A percentile compares a stretch with the other conserved stretches of the same genome.
phyloP scores from a whole-genome alignment of 2,113 vertebrate species.

The Lanius collurio region DNA sequence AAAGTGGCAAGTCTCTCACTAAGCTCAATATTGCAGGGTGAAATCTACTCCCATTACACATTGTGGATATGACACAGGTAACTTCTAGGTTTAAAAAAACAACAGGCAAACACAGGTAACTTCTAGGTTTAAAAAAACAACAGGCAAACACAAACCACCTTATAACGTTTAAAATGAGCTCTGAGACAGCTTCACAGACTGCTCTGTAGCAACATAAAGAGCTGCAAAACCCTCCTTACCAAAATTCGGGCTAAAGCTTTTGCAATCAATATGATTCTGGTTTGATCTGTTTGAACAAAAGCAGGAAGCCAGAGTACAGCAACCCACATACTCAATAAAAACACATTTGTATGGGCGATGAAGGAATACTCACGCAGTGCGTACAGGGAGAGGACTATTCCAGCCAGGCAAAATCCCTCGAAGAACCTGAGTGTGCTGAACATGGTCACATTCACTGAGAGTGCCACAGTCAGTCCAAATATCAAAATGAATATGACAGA shows the following conservation, averaged over 20 bases:
- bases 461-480: constrained; percentile 92
- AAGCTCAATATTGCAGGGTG: neutral
- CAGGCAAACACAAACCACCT: neutral
- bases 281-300: neutral
- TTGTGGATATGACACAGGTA: neutral
- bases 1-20: neutral
- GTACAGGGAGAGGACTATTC: constrained; percentile 90
- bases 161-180: neutral
- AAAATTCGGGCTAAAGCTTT: neutral
- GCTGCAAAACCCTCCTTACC: neutral
- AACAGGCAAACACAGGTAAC: neutral
- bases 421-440: constrained; percentile 99
- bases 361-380: constrained; percentile 86
- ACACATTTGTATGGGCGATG: neutral
- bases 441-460: constrained; percentile 96
- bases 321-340: neutral
- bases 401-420: constrained; percentile 96
- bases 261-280: neutral
- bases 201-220: neutral
- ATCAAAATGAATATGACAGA: constrained; percentile 91
- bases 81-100: neutral
- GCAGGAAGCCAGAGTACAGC: neutral
- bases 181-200: neutral
- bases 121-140: neutral
- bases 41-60: neutral